These are phyloP conservation scores for Andrena bicolor DNA, from an alignment of 2,888 invertebrate genomes.

Conservation along the genomic window DNA sequence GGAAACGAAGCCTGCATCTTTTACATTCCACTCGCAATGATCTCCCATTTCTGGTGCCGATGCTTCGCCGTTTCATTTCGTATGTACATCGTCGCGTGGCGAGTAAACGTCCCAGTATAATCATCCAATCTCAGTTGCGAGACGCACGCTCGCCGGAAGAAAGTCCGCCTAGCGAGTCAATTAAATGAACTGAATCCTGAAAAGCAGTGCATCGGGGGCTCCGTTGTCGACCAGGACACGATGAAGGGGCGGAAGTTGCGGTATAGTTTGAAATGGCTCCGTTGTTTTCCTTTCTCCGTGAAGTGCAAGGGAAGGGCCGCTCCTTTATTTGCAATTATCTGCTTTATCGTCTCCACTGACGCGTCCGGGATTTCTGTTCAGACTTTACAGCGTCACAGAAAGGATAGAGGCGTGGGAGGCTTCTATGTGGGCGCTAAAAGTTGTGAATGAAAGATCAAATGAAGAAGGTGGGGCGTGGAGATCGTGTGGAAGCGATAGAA, in stretches of 20 bases:
- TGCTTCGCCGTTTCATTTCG: no score
- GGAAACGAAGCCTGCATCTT: no score
- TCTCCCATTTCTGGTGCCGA: no score
- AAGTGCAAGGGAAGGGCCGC: not conserved
- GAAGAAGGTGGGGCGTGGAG: not conserved
- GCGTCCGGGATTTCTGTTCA: constrained; percentile 3
- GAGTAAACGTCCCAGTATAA: not conserved
- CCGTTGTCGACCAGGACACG: not conserved
- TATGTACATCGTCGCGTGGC: not conserved
- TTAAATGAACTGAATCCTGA: constrained; percentile 31
- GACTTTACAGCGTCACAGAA: not conserved
- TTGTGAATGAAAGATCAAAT: not conserved
- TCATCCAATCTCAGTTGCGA: not conserved
- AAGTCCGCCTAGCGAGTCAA: constrained; percentile 7
- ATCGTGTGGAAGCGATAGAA: not conserved
- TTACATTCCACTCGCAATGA: no score
- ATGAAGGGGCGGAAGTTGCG: not conserved
- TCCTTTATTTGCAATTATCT: constrained; percentile 36
- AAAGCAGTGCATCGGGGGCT: constrained; percentile 13
- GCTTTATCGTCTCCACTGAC: constrained; percentile 8
- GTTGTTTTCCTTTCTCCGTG: constrained; percentile 16
- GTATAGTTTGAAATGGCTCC: not conserved
- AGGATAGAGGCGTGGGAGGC: not conserved
- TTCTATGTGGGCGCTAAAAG: no score
- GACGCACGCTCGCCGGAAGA: not conserved